phyloP scores from a whole-genome alignment of 2,888 invertebrate species.

The Ichneumoninae sp. region DNA sequence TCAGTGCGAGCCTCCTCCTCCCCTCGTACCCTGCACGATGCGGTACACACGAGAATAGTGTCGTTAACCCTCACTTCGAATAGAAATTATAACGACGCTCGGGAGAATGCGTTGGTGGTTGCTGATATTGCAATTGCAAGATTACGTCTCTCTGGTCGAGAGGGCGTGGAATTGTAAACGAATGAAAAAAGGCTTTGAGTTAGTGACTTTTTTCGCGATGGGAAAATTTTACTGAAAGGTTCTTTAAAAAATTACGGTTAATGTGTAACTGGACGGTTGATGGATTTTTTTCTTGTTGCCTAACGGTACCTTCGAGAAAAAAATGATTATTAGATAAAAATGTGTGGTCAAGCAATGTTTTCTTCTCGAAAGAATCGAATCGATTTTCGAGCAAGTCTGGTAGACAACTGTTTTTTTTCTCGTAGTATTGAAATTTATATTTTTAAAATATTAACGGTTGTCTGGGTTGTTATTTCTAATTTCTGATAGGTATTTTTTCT shows the following conservation, averaged over 20 bases:
- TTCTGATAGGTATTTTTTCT: background rate
- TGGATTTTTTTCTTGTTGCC: no score
- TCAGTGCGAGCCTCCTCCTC: constrained; percentile 44
- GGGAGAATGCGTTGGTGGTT: constrained; percentile 39
- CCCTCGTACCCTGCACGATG: constrained; percentile 43
- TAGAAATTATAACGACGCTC: constrained; percentile 33
- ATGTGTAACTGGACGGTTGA: no score
- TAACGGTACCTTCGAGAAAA: no score
- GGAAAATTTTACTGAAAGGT: background rate
- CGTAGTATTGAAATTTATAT: no score
- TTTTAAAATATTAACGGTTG: background rate
- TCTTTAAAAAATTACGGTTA: background rate
- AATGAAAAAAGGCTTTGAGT: background rate
- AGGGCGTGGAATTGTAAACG: background rate
- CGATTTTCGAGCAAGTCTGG: background rate
- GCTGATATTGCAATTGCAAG: constrained; percentile 20
- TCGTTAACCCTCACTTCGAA: constrained; percentile 75
- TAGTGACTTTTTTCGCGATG: background rate
- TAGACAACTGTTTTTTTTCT: background rate
- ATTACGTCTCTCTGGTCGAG: constrained; percentile 5
- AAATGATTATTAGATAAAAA: no score
- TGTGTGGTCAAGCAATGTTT: background rate
- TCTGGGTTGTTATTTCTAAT: background rate
- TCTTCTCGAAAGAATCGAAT: no score
- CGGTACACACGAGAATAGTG: constrained; percentile 66